These are phyloP conservation scores for Drosophila nr. perissopoda DNA, from an alignment of 2,888 invertebrate genomes.

Conservation along the genomic window DNA sequence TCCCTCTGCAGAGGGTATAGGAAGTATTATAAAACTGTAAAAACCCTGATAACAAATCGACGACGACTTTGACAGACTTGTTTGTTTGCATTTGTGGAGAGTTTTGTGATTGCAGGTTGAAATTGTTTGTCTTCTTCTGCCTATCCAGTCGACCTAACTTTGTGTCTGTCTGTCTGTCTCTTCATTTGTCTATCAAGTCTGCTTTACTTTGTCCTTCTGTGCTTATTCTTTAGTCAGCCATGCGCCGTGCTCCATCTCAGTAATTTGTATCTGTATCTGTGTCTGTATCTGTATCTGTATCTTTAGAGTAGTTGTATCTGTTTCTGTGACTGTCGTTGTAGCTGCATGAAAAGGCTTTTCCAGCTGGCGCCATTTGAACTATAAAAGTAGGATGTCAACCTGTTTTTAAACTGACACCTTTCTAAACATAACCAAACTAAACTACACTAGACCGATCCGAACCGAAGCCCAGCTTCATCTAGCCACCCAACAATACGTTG, in stretches of 20 bases:
- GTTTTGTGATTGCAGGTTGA: conserved; percentile 62
- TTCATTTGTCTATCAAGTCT: conserved; percentile 1
- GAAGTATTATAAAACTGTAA: conserved; percentile 17
- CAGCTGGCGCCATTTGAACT: conserved; percentile 66
- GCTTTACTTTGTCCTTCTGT: conserved; percentile 12
- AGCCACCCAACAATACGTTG: conserved; percentile 28
- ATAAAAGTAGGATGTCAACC: conserved; percentile 66
- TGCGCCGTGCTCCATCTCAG: conserved; percentile 23
- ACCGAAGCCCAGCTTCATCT: conserved; percentile 8
- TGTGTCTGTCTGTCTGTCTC: neutral
- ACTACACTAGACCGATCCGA: conserved; percentile 31
- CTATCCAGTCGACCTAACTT: neutral
- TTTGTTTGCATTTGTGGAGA: conserved; percentile 28
- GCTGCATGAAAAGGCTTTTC: conserved; percentile 10
- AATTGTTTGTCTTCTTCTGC: conserved; percentile 38
- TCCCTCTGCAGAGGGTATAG: neutral
- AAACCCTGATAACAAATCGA: conserved; percentile 49
- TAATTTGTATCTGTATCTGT: conserved; percentile 32
- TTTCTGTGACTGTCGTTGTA: conserved; percentile 3
- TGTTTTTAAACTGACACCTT: conserved; percentile 60
- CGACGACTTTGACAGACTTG: conserved; percentile 59
- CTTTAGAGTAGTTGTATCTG: neutral
- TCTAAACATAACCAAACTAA: conserved; percentile 10
- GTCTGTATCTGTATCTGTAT: conserved; percentile 1
- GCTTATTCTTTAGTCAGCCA: conserved; percentile 38